Percentiles rank a stretch among this genome's conserved stretches.
phyloP scores from a whole-genome alignment of 2,113 vertebrate genomes.

The Protobothrops mucrosquamatus region DNA sequence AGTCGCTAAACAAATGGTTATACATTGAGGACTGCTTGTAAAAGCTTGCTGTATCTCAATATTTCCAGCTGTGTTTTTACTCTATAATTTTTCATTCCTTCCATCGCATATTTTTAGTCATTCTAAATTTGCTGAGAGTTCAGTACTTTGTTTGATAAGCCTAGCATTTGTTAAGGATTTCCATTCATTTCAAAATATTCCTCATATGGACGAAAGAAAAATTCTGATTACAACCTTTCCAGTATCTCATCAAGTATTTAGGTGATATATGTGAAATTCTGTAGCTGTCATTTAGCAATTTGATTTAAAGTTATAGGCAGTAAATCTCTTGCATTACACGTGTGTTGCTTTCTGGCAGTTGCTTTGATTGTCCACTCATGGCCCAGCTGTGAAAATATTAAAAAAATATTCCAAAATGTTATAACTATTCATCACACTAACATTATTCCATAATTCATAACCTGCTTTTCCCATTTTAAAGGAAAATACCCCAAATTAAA shows the following conservation, averaged over 20 bases:
- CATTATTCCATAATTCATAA: constrained; percentile 43
- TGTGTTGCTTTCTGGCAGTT: constrained; percentile 58
- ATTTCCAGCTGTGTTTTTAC: neutral
- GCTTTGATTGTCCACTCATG: constrained; percentile 63
- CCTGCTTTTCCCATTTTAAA: neutral
- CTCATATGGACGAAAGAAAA: neutral
- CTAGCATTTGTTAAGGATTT: neutral
- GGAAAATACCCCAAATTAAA: neutral
- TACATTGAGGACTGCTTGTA: neutral
- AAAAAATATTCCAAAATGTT: constrained; percentile 59
- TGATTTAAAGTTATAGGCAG: constrained; percentile 55
- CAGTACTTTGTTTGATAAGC: neutral
- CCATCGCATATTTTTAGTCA: neutral
- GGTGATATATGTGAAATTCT: constrained; percentile 3
- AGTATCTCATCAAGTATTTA: constrained; percentile 38
- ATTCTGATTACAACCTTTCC: neutral
- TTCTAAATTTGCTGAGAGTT: neutral
- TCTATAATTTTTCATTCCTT: neutral
- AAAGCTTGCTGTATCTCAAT: neutral
- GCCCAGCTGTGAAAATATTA: constrained; percentile 65
- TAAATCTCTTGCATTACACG: constrained; percentile 61
- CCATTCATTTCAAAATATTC: neutral
- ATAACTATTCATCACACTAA: constrained; percentile 67
- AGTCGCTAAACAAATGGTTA: neutral
- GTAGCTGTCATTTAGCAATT: constrained; percentile 57